Base-by-base conservation (phyloP, 2,797 vertebrate species). In the Sylvia borin region DNA sequence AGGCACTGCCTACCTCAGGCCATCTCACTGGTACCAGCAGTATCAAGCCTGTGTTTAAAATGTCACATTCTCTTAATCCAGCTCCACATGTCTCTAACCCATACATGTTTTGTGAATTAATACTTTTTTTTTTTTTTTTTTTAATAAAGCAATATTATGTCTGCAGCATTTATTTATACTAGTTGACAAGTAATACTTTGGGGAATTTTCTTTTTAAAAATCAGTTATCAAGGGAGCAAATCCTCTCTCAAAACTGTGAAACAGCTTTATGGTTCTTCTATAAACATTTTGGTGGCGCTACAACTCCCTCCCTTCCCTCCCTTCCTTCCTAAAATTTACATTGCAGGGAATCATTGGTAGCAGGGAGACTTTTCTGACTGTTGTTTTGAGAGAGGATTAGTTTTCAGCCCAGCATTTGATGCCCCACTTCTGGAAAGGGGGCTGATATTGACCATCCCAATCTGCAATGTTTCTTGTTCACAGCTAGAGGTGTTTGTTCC, bases 191-290 rank as follows among this genome's bases (percentile, higher is more conserved):
- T 71, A 68, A 58, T 76, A 90, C 60, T 73, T 73, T 34, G 34
- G 77, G 62, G 73, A 84, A 58, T 78, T 73, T 84, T 26, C 16
- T 77, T 77, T 89, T 73, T 70, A 29, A 6, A 89, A 93, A 65
- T 68, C 54, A 78, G 65, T 26, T 78, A 81, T 54, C 3, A 1
- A 86, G 55, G 34, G 70, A 94, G 54, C 43, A 92, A 93, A 79
- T 86, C 32, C n/a, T 84, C 54, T 73, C 66, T 73, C 73, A 85
- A 93, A 96, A 88, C 76, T 66, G 74, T 85, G 73, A 91, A 94
- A 75, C 7, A 86, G 40, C 25, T 92, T 91, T 21, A 40, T 92
- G 61, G 54, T 51, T 85, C 57, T 80, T 93, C 76, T 74, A 24
- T 25, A 88, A 91, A 95, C 25, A 71, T 81, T 91, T 61, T 80